Percentiles rank a stretch among this genome's conserved stretches.
phyloP scores from a whole-genome alignment of 2,797 vertebrate species.

The Pseudomugil gertrudae region DNA sequence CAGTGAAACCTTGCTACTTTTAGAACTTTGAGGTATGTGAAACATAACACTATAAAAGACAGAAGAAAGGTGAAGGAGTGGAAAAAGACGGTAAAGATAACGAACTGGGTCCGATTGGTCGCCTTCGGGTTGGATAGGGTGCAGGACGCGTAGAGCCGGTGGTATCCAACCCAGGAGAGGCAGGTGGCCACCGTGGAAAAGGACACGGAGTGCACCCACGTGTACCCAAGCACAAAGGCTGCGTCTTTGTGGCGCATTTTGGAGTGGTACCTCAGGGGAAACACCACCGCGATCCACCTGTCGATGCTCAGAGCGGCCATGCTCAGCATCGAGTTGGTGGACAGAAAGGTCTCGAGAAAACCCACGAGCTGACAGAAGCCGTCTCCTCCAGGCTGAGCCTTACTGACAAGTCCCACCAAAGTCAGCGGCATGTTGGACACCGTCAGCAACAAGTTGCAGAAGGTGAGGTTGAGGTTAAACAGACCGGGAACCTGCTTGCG shows the following conservation, averaged over 20 bases:
- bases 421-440: conserved; percentile 96
- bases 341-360: conserved; percentile 96
- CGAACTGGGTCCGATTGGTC: conserved; percentile 85
- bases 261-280: conserved; percentile 95
- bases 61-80: conserved; percentile 92
- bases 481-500: conserved; percentile 93
- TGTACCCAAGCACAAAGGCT: conserved; percentile 91
- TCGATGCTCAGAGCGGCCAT: conserved; percentile 98
- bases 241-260: conserved; percentile 94
- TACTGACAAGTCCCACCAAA: conserved; percentile 88
- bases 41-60: conserved; percentile 90
- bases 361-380: conserved; percentile 88
- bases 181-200: conserved; percentile 91
- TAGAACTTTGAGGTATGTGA: conserved; percentile 95
- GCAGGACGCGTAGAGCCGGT: conserved; percentile 95
- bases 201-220: conserved; percentile 91
- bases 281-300: conserved; percentile 97
- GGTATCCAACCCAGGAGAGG: conserved; percentile 95
- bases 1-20: conserved; percentile 95
- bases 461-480: conserved; percentile 97
- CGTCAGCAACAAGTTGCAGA: conserved; percentile 95
- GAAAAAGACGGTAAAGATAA: conserved; percentile 90
- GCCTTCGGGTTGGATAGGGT: conserved; percentile 87
- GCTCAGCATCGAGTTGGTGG: conserved; percentile 95
- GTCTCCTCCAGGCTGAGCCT: conserved; percentile 87